Percentiles rank a stretch among this genome's conserved stretches.
phyloP scores from a whole-genome alignment of 2,113 vertebrate species.

The Thinocorus orbignyianus region DNA sequence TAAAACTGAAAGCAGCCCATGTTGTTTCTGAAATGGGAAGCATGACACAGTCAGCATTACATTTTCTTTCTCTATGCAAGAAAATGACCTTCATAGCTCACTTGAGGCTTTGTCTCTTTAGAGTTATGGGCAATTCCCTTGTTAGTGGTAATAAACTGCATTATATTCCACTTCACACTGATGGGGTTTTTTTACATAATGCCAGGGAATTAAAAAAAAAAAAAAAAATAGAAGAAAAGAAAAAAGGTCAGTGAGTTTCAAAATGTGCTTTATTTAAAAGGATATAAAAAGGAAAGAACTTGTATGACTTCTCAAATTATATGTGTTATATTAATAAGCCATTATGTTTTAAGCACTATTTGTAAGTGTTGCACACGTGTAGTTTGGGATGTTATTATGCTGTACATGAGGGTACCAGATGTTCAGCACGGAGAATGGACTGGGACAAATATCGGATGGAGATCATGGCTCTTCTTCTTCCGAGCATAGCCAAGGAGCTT shows the following conservation, averaged over 20 bases:
- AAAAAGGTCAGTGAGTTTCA: conserved; percentile 19
- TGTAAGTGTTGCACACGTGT: background rate
- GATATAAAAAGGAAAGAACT: conserved; percentile 5
- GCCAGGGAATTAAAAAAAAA: background rate
- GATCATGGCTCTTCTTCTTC: background rate
- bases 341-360: background rate
- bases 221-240: background rate
- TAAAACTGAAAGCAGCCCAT: background rate
- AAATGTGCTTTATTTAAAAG: background rate
- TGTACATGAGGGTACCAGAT: background rate
- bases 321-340: background rate
- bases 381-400: background rate
- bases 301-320: background rate
- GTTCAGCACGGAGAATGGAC: background rate
- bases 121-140: conserved; percentile 42
- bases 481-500: background rate
- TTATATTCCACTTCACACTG: conserved; percentile 35
- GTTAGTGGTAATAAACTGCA: conserved; percentile 51
- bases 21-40: background rate
- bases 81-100: conserved; percentile 52
- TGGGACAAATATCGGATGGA: background rate
- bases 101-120: conserved; percentile 44
- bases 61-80: conserved; percentile 39
- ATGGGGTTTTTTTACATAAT: conserved; percentile 16
- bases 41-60: background rate